Evolutionary conservation across 2,888 invertebrate genomes (phyloP), one percentile per base, ranked within the genome.

Genomic region (Drosophila maculinotata): DNA sequence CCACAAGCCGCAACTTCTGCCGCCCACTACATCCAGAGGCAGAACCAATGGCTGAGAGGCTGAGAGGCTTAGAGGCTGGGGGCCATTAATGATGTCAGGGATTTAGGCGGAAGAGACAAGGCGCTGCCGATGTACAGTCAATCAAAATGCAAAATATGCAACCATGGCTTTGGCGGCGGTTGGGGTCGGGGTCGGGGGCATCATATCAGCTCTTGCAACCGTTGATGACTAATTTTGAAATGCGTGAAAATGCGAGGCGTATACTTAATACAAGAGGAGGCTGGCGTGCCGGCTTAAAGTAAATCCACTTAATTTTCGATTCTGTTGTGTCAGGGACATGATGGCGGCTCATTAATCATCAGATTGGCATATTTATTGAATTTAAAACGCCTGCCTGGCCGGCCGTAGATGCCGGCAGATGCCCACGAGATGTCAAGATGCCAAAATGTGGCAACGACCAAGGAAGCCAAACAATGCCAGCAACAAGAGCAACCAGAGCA

Each of bases 71-170:
- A 47, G 41, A n/a, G 30, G 31, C 56, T 57, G 74, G 68, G 57
- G 62, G 25, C 74, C 60, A 49, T 79, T 78, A 78, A 78, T 78
- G 80, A 78, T 78, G 79, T 69, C 72, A 72, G 83, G 78, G 83
- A 78, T 30, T 75, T 69, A 28, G 69, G 45, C 68, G n/a, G 49
- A 49, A 14, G 23, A 26, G 63, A 36, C 49, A 23, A 33, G 35
- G 42, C 28, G 20, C 35, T n/a, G n/a, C n/a, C n/a, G n/a, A n/a
- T n/a, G 26, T 36, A 59, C 45, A 53, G 72, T 56, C 36, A 76
- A 74, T 74, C 74, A 74, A 74, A 67, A 74, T 76, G 74, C 74
- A 74, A 74, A 74, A 67, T 72, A 76, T 76, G 67, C 76, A 76
- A n/a, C 58, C 31, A 41, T n/a, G n/a, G n/a, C n/a, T n/a, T 9